These are phyloP conservation scores for Drosophila atripex DNA, from an alignment of 2,888 invertebrate genomes.

Conservation along the genomic window DNA sequence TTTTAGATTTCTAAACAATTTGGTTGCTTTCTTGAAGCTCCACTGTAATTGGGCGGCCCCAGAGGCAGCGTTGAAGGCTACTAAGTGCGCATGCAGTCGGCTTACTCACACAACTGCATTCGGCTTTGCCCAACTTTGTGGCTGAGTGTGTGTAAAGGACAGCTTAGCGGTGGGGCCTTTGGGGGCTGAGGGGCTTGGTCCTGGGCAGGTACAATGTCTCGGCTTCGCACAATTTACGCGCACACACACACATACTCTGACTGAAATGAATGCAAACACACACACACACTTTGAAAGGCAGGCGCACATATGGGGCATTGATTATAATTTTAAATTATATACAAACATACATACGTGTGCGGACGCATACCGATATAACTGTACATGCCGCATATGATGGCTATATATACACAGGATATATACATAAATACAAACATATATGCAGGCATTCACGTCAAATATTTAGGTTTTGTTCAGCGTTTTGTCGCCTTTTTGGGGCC, in stretches of 20 bases:
- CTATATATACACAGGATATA: constrained; percentile 35
- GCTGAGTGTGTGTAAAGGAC: constrained; percentile 55
- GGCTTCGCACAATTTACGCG: constrained; percentile 76
- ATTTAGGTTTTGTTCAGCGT: constrained; percentile 71
- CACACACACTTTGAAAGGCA: constrained; percentile 39
- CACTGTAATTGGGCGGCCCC: constrained; percentile 42
- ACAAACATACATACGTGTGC: constrained; percentile 29
- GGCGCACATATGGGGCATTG: constrained; percentile 57
- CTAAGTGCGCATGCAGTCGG: constrained; percentile 76
- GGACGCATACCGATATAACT: constrained; percentile 50
- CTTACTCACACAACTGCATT: constrained; percentile 62
- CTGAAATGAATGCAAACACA: constrained; percentile 19
- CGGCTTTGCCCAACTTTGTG: constrained; percentile 54
- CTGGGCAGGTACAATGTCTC: constrained; percentile 63
- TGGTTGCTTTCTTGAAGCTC: background rate
- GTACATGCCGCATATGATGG: constrained; percentile 70
- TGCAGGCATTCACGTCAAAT: constrained; percentile 57
- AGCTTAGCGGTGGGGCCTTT: constrained; percentile 53
- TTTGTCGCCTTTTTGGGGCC: constrained; percentile 60
- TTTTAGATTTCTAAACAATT: background rate
- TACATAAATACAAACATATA: constrained; percentile 13
- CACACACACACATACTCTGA: constrained; percentile 43
- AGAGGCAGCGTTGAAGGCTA: constrained; percentile 73
- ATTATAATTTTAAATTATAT: constrained; percentile 81
- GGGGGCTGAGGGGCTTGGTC: background rate